phyloP scores from a whole-genome alignment of 2,888 invertebrate species.

The Caradrina clavipalpis region DNA sequence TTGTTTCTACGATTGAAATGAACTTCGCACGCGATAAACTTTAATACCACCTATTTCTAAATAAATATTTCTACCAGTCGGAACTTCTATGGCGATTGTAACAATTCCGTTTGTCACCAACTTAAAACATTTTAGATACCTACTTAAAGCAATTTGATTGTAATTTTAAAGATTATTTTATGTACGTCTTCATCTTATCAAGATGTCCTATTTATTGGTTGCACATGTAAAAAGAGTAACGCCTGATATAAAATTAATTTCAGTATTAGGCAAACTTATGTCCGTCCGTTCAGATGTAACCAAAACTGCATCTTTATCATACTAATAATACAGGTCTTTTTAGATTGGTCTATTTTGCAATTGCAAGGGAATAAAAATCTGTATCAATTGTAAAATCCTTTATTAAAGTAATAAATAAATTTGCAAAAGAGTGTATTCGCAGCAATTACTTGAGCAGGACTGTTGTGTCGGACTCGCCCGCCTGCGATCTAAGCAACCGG shows the following conservation, averaged over 20 bases:
- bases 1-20: slow-evolving; percentile 14
- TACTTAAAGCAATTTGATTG: too few relatives aligned
- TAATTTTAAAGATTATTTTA: too few relatives aligned
- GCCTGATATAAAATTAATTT: not conserved
- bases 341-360: not conserved
- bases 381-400: slow-evolving; percentile 82
- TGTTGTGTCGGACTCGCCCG: slow-evolving; percentile 61
- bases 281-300: not conserved
- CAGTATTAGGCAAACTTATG: not conserved
- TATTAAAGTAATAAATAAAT: slow-evolving; percentile 90
- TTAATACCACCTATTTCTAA: not conserved
- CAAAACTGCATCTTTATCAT: not conserved
- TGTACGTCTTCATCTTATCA: too few relatives aligned
- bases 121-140: not conserved
- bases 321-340: not conserved
- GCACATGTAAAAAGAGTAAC: not conserved
- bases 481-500: slow-evolving; percentile 72
- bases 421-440: slow-evolving; percentile 86
- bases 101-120: not conserved
- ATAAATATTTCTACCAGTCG: not conserved
- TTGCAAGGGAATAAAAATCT: slow-evolving; percentile 40
- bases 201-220: not conserved
- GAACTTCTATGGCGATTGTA: too few relatives aligned
- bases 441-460: slow-evolving; percentile 83
- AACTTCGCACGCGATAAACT: slow-evolving; percentile 4